Conservation (phyloP, 2,888 invertebrate genomes). For the Pyrgus malvae region DNA sequence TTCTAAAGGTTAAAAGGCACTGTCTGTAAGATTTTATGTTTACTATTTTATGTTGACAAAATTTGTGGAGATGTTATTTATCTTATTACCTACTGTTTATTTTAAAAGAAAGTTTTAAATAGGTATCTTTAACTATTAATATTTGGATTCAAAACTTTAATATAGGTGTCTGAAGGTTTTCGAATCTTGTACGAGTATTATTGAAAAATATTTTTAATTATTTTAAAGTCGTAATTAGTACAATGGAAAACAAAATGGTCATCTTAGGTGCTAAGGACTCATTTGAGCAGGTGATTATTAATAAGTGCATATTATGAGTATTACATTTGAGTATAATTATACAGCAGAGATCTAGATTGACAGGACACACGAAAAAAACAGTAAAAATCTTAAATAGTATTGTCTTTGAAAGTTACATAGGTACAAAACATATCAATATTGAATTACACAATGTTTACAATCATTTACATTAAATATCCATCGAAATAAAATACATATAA, state of each 20-base stretch:
- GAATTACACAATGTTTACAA: slow-evolving; percentile 7
- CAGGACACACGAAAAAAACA: slow-evolving; percentile 1
- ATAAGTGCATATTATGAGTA: slow-evolving; percentile 4
- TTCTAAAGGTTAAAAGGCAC: background rate
- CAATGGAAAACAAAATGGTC: too few species aligned
- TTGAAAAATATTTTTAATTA: too few species aligned
- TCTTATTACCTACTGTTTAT: too few species aligned
- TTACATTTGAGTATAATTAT: background rate
- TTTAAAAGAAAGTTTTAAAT: too few species aligned
- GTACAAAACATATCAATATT: slow-evolving; percentile 21
- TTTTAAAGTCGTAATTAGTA: too few species aligned
- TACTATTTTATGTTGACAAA: too few species aligned
- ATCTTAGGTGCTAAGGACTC: too few species aligned
- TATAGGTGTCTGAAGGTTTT: too few species aligned
- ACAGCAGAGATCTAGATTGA: background rate
- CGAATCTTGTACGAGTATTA: too few species aligned
- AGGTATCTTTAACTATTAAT: too few species aligned
- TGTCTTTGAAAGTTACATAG: slow-evolving; percentile 22
- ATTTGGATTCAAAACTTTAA: too few species aligned
- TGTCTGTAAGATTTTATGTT: background rate
- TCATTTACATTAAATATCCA: slow-evolving; percentile 32
- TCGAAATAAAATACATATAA: slow-evolving; percentile 39
- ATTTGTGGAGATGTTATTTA: too few species aligned
- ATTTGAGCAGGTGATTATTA: background rate
- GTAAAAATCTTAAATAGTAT: slow-evolving; percentile 11